Evolutionary conservation across 1,140 invertebrate species (phyloP).

Genomic region (Cydia pomonella): DNA sequence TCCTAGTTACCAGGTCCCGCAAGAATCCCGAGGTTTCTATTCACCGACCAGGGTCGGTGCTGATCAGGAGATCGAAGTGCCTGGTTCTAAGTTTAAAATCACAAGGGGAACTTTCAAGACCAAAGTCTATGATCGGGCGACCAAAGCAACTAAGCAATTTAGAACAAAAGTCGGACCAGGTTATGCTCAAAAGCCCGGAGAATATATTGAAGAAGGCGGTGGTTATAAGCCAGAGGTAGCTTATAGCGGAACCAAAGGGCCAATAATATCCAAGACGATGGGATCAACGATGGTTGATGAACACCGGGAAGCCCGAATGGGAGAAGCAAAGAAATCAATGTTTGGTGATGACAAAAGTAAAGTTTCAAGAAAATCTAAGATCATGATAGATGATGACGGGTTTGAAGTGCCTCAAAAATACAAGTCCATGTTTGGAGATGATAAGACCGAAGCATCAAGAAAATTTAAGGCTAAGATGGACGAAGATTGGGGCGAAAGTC

Average conservation of each 20-base stretch:
- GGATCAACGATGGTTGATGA: neutral
- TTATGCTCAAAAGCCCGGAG: neutral
- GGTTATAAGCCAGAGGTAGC: neutral
- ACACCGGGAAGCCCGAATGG: neutral
- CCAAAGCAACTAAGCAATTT: neutral
- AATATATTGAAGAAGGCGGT: neutral
- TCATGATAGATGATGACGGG: neutral
- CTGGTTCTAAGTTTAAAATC: neutral
- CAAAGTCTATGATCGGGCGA: neutral
- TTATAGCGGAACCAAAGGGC: neutral
- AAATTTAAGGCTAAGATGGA: neutral
- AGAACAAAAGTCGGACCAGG: neutral
- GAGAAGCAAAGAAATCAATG: neutral
- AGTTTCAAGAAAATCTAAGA: neutral
- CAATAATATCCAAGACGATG: neutral
- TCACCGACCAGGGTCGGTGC: neutral
- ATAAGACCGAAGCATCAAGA: neutral
- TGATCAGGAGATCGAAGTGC: neutral
- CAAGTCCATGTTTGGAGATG: neutral
- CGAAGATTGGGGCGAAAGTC: neutral
- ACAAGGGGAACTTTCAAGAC: neutral
- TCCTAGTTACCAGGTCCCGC: too few relatives aligned
- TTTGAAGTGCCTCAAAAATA: neutral
- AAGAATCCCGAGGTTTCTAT: neutral
- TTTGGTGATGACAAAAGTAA: neutral